Conservation (phyloP, 2,113 vertebrate species). For the Micromys minutus region DNA sequence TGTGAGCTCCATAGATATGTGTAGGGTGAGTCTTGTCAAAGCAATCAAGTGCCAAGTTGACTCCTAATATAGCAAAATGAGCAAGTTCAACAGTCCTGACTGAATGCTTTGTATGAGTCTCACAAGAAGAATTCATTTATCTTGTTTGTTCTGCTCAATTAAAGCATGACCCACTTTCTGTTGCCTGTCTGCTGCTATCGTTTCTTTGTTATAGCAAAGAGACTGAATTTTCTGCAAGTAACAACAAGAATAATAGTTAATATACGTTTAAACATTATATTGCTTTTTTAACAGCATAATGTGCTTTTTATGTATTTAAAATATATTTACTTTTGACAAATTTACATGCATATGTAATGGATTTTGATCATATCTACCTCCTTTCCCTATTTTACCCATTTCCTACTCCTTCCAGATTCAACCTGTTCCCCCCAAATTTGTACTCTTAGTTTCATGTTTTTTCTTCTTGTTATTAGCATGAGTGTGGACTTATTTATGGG, state of each 20-base stretch:
- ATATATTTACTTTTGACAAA: neutral
- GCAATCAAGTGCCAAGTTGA: neutral
- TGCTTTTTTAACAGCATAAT: neutral
- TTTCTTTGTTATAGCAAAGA: slow-evolving; percentile 25
- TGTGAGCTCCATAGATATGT: neutral
- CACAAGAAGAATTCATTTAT: neutral
- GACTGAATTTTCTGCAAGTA: neutral
- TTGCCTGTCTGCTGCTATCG: neutral
- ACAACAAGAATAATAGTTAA: neutral
- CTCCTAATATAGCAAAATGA: neutral
- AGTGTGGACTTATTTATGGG: neutral
- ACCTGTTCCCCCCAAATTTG: neutral
- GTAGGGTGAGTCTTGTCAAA: slow-evolving; percentile 43
- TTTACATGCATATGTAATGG: neutral
- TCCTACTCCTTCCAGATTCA: neutral
- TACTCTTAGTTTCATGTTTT: neutral
- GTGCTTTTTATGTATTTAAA: neutral
- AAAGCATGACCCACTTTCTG: slow-evolving; percentile 29
- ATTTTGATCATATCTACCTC: too few relatives aligned
- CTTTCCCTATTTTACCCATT: neutral
- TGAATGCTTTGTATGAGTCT: neutral
- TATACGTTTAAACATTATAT: neutral
- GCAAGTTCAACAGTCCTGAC: neutral
- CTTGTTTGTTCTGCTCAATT: slow-evolving; percentile 5
- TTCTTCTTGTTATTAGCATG: neutral